Evolutionary conservation across 2,888 invertebrate genomes (phyloP).

Genomic region (Hoplodrina blanda): DNA sequence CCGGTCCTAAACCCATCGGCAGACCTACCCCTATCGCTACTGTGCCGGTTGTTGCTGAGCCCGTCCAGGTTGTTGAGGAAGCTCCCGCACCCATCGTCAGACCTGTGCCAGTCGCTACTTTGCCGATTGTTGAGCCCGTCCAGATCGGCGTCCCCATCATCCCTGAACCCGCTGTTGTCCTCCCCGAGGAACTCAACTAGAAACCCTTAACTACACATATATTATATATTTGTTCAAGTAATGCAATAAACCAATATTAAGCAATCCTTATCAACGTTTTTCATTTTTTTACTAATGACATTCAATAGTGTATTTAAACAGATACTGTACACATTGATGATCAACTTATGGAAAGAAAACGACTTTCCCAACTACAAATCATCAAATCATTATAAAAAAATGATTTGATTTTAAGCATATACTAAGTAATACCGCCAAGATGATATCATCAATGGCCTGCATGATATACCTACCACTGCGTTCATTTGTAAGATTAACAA

Average conservation of each 20-base stretch:
- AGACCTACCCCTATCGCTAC: neutral
- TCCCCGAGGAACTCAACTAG: slow-evolving; percentile 67
- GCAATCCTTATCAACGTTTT: neutral
- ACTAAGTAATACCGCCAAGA: too few species aligned
- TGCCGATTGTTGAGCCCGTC: slow-evolving; percentile 33
- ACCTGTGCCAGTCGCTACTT: slow-evolving; percentile 35
- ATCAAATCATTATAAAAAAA: too few species aligned
- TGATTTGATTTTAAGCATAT: too few species aligned
- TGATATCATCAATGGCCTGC: too few species aligned
- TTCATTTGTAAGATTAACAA: too few species aligned
- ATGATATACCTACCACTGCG: too few species aligned
- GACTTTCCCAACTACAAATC: too few species aligned
- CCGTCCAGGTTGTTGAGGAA: slow-evolving; percentile 48
- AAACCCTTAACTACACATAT: neutral
- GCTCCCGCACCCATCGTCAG: slow-evolving; percentile 50
- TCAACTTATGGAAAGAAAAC: neutral
- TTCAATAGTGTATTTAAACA: too few species aligned
- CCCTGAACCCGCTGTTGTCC: slow-evolving; percentile 67
- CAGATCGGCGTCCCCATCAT: slow-evolving; percentile 65
- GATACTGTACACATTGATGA: too few species aligned
- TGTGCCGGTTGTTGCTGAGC: slow-evolving; percentile 31
- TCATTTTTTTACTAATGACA: too few species aligned
- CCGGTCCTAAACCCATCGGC: slow-evolving; percentile 29
- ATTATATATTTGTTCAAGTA: neutral
- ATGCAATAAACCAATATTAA: slow-evolving; percentile 5